Percentiles rank a stretch among this genome's conserved stretches.
phyloP scores from a whole-genome alignment of 2,797 vertebrate species.

The Clangula hyemalis region DNA sequence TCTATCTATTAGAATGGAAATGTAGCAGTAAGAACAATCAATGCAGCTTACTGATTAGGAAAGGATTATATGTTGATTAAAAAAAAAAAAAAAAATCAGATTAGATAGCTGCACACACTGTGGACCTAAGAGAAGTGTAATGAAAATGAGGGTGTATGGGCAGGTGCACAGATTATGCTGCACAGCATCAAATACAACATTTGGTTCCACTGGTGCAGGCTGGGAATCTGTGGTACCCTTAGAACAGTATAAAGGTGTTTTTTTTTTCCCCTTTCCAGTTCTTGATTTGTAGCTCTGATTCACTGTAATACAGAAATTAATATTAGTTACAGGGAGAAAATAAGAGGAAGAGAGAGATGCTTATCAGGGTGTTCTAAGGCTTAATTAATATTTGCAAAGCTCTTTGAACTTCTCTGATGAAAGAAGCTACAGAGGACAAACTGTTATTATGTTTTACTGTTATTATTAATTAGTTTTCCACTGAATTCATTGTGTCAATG shows the following conservation, averaged over 20 bases:
- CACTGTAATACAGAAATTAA: slow-evolving; percentile 2
- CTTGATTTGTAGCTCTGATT: not conserved
- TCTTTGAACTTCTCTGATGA: slow-evolving; percentile 32
- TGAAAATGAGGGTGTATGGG: not conserved
- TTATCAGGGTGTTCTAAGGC: slow-evolving; percentile 29
- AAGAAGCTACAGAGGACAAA: slow-evolving; percentile 11
- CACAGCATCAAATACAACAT: not conserved
- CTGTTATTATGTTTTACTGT: slow-evolving; percentile 10
- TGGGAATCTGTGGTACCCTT: not conserved
- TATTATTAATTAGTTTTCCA: slow-evolving; percentile 56
- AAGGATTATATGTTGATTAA: not conserved
- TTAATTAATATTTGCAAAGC: slow-evolving; percentile 62
- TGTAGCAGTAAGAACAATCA: not conserved
- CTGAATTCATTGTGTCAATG: slow-evolving; percentile 22
- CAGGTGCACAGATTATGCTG: not conserved
- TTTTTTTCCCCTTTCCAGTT: not conserved
- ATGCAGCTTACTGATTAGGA: not conserved
- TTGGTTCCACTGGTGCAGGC: not conserved
- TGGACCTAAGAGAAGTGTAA: not conserved
- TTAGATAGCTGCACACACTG: not conserved
- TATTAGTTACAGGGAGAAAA: slow-evolving; percentile 13
- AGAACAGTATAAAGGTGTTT: not conserved
- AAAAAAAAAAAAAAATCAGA: not conserved
- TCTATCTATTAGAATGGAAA: not conserved
- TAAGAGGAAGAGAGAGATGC: slow-evolving; percentile 33